These are phyloP conservation scores for Empis stercorea DNA, from an alignment of 2,888 invertebrate species.

Conservation along the genomic window DNA sequence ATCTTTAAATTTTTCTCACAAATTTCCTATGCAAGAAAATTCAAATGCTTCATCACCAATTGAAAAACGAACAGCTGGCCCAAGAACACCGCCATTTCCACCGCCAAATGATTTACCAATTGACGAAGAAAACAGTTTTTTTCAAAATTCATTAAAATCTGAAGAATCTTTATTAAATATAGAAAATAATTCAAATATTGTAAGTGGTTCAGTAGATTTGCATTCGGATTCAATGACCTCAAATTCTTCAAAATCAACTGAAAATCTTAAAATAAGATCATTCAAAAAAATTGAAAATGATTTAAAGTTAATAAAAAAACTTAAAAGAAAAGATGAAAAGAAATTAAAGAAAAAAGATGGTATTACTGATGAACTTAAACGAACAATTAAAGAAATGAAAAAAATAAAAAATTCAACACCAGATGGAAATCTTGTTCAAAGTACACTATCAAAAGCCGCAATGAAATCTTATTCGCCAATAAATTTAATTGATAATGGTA, in stretches of 20 bases:
- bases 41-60: no score
- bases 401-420: background rate
- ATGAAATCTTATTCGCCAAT: constrained; percentile 2
- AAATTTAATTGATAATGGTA: background rate
- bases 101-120: background rate
- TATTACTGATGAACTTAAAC: background rate
- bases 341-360: background rate
- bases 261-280: background rate
- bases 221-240: background rate
- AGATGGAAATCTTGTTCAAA: background rate
- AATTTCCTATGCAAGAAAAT: no score
- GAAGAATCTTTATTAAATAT: no score
- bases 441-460: constrained; percentile 5
- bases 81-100: background rate
- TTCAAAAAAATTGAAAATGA: no score
- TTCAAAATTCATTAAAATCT: background rate
- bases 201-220: no score
- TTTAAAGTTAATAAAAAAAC: background rate
- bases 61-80: background rate
- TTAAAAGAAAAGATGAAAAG: background rate
- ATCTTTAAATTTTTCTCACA: no score
- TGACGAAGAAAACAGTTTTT: no score
- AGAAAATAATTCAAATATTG: background rate
- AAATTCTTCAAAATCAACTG: background rate
- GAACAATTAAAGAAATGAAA: background rate